Conservation (phyloP, 2,113 vertebrate species). For the Heliornis fulica region DNA sequence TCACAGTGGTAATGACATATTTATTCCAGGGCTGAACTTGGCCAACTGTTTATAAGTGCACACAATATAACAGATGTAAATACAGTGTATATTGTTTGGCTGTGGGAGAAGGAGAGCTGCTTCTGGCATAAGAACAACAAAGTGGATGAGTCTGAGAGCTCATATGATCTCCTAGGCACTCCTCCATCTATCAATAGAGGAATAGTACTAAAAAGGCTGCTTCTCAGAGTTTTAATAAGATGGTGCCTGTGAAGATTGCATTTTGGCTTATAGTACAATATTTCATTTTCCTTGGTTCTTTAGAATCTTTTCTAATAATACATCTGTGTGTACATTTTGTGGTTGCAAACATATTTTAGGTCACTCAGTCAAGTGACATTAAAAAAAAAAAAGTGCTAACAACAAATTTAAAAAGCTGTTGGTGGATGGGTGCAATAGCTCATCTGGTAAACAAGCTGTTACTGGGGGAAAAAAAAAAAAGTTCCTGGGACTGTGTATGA, state of each 20-base stretch:
- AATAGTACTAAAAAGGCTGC: not conserved
- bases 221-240: slow-evolving; percentile 48
- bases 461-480: not conserved
- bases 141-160: not conserved
- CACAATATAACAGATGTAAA: not conserved
- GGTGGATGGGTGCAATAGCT: not conserved
- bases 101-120: not conserved
- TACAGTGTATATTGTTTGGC: not conserved
- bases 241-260: slow-evolving; percentile 42
- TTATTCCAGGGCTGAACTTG: not conserved
- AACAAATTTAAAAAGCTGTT: not conserved
- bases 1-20: not conserved
- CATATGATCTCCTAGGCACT: not conserved
- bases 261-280: slow-evolving; percentile 24
- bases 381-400: not conserved
- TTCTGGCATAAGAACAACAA: not conserved
- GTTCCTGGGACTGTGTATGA: not conserved
- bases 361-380: not conserved
- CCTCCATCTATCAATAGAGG: not conserved
- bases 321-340: not conserved
- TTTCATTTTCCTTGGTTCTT: slow-evolving; percentile 28
- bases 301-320: not conserved
- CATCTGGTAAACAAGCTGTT: slow-evolving; percentile 10
- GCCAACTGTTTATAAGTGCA: not conserved
- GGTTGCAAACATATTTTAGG: not conserved